Percentiles rank a stretch among this genome's conserved stretches.
Evolutionary conservation across 2,113 vertebrate genomes (phyloP).

Genomic region (Lagenorhynchus albirostris): DNA sequence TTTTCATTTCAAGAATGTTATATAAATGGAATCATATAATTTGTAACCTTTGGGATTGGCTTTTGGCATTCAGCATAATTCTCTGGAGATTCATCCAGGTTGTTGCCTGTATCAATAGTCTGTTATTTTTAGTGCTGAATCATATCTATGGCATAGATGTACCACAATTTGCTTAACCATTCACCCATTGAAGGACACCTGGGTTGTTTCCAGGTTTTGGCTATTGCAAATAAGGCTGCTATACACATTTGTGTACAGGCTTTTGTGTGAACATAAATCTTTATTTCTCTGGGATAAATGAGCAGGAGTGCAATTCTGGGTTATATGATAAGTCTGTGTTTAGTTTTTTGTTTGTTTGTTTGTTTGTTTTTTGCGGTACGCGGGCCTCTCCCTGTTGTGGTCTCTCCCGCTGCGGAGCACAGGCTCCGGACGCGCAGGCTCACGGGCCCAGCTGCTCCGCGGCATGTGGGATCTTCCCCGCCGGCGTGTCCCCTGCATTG

Average conservation of each 20-base stretch:
- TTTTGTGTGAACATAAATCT: neutral
- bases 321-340: neutral
- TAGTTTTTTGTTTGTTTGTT: neutral
- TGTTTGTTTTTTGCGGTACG: too few species aligned
- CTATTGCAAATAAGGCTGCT: neutral
- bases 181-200: neutral
- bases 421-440: too few species aligned
- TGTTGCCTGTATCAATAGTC: neutral
- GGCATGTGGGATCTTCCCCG: too few species aligned
- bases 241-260: neutral
- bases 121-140: neutral
- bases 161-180: neutral
- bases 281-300: neutral
- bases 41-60: neutral
- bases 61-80: neutral
- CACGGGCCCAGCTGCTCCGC: too few species aligned
- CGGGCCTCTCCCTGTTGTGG: too few species aligned
- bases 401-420: too few species aligned
- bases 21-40: neutral
- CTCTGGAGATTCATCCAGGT: neutral
- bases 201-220: neutral
- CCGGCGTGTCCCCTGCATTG: too few species aligned
- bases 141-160: neutral
- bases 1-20: neutral
- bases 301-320: neutral